Evolutionary conservation across 2,113 vertebrate genomes (phyloP).

Genomic region (Panthera uncia): DNA sequence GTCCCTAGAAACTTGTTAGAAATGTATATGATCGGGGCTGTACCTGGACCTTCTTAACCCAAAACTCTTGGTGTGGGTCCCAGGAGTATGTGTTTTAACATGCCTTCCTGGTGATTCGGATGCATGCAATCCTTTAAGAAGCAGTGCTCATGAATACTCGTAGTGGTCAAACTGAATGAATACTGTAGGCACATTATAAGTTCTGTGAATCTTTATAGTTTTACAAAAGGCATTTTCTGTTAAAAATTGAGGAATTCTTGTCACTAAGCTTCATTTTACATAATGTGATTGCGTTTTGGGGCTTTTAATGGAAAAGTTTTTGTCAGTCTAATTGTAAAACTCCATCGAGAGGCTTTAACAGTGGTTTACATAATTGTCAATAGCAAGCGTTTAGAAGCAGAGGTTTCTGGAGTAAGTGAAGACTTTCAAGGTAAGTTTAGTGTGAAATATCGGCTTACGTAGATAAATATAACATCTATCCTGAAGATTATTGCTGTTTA

Average conservation of each 20-base stretch:
- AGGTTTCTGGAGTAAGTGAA: conserved; percentile 64
- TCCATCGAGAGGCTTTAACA: conserved; percentile 74
- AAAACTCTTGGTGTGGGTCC: not conserved
- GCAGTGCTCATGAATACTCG: not conserved
- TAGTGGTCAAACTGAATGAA: not conserved
- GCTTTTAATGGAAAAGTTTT: conserved; percentile 33
- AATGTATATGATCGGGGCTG: not conserved
- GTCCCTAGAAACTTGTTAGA: not conserved
- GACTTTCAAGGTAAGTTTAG: conserved; percentile 43
- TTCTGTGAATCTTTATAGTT: not conserved
- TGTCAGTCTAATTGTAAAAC: conserved; percentile 68
- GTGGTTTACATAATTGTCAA: conserved; percentile 67
- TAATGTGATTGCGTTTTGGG: conserved; percentile 17
- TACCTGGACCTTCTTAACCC: not conserved
- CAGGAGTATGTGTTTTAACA: fast-evolving
- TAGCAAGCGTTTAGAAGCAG: conserved; percentile 73
- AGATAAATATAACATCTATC: not conserved
- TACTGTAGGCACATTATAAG: fast-evolving
- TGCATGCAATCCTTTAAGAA: not conserved
- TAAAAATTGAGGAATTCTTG: not conserved
- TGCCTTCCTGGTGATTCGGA: not conserved
- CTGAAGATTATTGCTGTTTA: not conserved
- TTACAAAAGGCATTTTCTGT: not conserved
- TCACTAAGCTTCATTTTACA: not conserved
- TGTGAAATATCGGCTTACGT: not conserved